Percentiles rank a stretch among this genome's conserved stretches.
Evolutionary conservation across 2,113 vertebrate genomes (phyloP).

Genomic region (Platycercus adscitus): DNA sequence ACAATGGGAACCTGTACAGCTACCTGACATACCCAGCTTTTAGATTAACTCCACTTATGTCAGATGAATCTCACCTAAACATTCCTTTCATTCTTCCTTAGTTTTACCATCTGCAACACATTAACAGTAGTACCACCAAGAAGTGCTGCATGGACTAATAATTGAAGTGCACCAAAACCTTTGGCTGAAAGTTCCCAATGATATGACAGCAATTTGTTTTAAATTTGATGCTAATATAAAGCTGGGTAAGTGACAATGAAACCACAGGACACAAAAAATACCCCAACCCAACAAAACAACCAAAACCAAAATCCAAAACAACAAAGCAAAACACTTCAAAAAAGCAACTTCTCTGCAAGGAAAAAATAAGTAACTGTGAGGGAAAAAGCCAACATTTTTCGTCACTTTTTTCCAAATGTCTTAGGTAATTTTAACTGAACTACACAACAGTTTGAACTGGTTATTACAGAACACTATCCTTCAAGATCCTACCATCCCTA

Average conservation of each 20-base stretch:
- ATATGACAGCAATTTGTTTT: background rate
- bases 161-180: background rate
- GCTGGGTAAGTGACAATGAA: background rate
- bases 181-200: background rate
- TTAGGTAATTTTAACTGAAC: background rate
- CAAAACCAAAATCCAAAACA: background rate
- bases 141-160: background rate
- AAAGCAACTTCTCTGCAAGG: background rate
- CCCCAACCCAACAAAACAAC: background rate
- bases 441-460: background rate
- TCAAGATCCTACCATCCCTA: background rate
- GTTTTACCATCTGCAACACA: background rate
- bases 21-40: background rate
- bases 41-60: background rate
- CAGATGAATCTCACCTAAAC: background rate
- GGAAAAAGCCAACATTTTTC: background rate
- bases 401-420: background rate
- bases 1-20: background rate
- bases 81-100: background rate
- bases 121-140: background rate
- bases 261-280: background rate
- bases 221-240: background rate
- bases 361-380: background rate
- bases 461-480: background rate
- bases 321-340: background rate